Evolutionary conservation across 1,140 invertebrate species (phyloP).

Genomic region (Drosophila nigromelanica): DNA sequence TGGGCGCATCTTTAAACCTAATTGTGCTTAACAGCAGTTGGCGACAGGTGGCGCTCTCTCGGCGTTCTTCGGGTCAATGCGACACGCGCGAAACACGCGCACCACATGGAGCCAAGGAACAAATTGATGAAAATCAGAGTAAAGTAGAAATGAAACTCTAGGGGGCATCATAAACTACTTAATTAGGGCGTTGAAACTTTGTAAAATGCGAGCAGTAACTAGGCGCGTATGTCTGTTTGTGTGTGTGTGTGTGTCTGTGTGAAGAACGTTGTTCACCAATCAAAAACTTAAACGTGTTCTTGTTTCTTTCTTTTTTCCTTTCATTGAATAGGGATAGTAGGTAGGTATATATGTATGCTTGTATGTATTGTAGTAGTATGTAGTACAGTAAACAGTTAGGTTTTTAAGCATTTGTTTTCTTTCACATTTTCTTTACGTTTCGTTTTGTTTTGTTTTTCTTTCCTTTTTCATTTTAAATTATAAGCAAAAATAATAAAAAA

Average conservation of each 20-base stretch:
- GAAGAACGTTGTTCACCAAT: conserved; percentile 51
- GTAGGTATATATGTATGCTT: conserved; percentile 53
- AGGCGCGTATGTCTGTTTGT: neutral
- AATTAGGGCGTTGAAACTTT: conserved; percentile 41
- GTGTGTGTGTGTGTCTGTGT: conserved; percentile 8
- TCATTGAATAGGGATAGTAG: conserved; percentile 32
- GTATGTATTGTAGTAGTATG: conserved; percentile 69
- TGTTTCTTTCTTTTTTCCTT: neutral
- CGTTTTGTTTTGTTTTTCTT: conserved; percentile 7
- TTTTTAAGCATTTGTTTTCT: conserved; percentile 54
- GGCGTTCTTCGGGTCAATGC: conserved; percentile 66
- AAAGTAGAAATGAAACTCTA: conserved; percentile 9
- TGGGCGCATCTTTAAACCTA: conserved; percentile 79
- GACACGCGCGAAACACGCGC: conserved; percentile 27
- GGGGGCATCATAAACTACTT: conserved; percentile 14
- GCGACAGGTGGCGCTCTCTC: conserved; percentile 49
- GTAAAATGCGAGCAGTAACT: conserved; percentile 44
- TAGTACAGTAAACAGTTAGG: conserved; percentile 79
- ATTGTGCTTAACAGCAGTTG: conserved; percentile 72
- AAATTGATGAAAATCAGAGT: conserved; percentile 32
- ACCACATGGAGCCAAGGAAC: conserved; percentile 68
- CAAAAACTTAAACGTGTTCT: conserved; percentile 63
- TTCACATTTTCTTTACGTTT: conserved; percentile 20
- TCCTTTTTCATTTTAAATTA: conserved; percentile 59
- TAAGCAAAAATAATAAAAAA: conserved; percentile 73